phyloP scores from a whole-genome alignment of 30 jellyfish, hydroid and myxozoan genomes.

The Nemopilema nomurai region DNA sequence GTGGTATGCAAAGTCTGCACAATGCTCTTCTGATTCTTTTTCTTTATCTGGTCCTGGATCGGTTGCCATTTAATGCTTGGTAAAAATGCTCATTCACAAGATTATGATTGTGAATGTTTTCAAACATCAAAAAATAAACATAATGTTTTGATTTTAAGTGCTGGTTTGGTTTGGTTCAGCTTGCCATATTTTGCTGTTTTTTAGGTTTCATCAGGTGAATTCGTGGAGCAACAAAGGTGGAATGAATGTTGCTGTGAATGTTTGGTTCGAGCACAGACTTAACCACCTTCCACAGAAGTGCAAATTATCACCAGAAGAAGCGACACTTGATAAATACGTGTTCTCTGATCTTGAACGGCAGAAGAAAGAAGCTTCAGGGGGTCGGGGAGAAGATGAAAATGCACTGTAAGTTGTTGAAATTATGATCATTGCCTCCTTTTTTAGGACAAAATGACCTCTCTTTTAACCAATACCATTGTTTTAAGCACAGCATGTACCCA shows the following conservation, averaged over 20 bases:
- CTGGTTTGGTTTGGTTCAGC: too few species aligned
- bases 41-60: background rate
- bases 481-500: too few species aligned
- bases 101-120: too few species aligned
- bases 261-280: slow-evolving; percentile 76
- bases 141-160: background rate
- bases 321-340: slow-evolving; percentile 64
- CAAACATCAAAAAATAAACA: too few species aligned
- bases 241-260: slow-evolving; percentile 90
- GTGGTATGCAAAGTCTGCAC: slow-evolving; percentile 83
- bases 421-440: background rate
- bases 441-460: too few species aligned
- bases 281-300: slow-evolving; percentile 78
- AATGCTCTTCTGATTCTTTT: background rate
- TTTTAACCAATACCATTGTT: too few species aligned
- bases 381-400: slow-evolving; percentile 26
- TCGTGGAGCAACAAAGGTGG: slow-evolving; percentile 73
- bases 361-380: slow-evolving; percentile 41
- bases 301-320: slow-evolving; percentile 61
- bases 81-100: too few species aligned
- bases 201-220: slow-evolving; percentile 93
- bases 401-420: background rate
- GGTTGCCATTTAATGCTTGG: too few species aligned
- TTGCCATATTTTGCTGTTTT: background rate
- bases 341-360: slow-evolving; percentile 69